Conservation (phyloP, 2,113 vertebrate genomes). For the Xyrauchen texanus region DNA sequence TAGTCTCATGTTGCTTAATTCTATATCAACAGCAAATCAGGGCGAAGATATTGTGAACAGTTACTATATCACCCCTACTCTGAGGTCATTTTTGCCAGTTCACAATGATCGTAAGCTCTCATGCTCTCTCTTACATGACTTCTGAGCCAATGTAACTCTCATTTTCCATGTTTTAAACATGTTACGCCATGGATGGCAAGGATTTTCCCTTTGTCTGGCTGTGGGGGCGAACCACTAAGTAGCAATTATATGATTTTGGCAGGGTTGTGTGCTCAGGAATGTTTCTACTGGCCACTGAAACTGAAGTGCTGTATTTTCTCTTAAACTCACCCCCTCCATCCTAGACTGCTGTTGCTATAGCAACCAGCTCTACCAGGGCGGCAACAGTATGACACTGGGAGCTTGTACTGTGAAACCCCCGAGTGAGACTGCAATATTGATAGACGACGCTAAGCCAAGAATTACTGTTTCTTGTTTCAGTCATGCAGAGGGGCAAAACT, state of each 20-base stretch:
- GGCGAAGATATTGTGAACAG: no score
- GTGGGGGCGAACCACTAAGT: neutral
- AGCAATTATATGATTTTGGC: slow-evolving; percentile 13
- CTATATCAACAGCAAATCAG: no score
- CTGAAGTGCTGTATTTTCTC: slow-evolving; percentile 40
- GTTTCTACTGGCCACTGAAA: slow-evolving; percentile 27
- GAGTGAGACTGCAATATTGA: slow-evolving; percentile 41
- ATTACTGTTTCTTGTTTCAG: slow-evolving; percentile 26
- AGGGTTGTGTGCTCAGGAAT: slow-evolving; percentile 25
- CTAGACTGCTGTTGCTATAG: slow-evolving; percentile 52
- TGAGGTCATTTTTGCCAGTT: neutral
- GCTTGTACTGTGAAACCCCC: slow-evolving; percentile 33
- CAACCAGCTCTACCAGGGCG: slow-evolving; percentile 46
- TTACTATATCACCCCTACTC: no score
- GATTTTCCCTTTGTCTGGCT: neutral
- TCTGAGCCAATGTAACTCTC: slow-evolving; percentile 12
- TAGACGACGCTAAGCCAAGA: slow-evolving; percentile 12
- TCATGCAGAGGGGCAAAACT: neutral
- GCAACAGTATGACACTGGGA: slow-evolving; percentile 37
- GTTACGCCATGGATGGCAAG: neutral
- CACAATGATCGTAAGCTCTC: slow-evolving; percentile 4
- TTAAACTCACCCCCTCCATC: slow-evolving; percentile 30
- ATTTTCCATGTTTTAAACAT: neutral
- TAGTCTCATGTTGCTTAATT: no score
- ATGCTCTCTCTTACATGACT: no score